A percentile compares a stretch with the other conserved stretches of the same genome.
These are phyloP conservation scores for Chloroceryle aenea DNA, from an alignment of 2,113 vertebrate species.

Conservation along the genomic window DNA sequence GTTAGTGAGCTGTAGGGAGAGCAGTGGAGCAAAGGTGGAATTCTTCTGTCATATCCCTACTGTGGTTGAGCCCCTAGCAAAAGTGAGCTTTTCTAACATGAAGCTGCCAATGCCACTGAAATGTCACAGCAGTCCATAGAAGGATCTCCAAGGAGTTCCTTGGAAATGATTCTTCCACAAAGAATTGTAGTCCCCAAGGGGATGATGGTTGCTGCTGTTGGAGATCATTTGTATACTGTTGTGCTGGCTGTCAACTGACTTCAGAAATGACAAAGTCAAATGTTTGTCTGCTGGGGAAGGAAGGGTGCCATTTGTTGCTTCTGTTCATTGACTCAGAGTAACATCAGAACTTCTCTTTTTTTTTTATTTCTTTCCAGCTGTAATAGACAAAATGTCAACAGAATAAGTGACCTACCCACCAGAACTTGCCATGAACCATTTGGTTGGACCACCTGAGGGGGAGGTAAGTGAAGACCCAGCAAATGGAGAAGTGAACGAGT, in stretches of 20 bases:
- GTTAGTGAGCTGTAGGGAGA: not conserved
- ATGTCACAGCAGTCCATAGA: not conserved
- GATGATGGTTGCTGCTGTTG: not conserved
- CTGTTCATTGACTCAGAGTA: not conserved
- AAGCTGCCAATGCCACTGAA: fast-evolving
- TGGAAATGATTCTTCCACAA: not conserved
- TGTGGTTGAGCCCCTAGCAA: not conserved
- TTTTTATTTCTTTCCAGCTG: constrained; percentile 55
- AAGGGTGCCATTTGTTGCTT: not conserved
- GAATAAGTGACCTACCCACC: constrained; percentile 66
- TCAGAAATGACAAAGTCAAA: not conserved
- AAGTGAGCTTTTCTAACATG: not conserved
- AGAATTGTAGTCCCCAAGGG: not conserved
- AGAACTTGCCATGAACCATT: constrained; percentile 86
- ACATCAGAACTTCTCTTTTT: not conserved
- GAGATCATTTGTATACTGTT: not conserved
- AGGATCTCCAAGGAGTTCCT: not conserved
- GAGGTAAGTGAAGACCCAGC: constrained; percentile 78
- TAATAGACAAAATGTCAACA: constrained; percentile 74
- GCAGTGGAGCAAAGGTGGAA: not conserved
- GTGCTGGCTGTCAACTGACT: not conserved
- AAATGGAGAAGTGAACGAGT: constrained; percentile 81
- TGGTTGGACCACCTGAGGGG: constrained; percentile 79
- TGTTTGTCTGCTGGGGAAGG: not conserved
- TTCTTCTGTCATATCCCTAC: not conserved